Evolutionary conservation across 1,140 invertebrate species (phyloP), one percentile per base, ranked within the genome.

Genomic region (Hycleus phaleratus): DNA sequence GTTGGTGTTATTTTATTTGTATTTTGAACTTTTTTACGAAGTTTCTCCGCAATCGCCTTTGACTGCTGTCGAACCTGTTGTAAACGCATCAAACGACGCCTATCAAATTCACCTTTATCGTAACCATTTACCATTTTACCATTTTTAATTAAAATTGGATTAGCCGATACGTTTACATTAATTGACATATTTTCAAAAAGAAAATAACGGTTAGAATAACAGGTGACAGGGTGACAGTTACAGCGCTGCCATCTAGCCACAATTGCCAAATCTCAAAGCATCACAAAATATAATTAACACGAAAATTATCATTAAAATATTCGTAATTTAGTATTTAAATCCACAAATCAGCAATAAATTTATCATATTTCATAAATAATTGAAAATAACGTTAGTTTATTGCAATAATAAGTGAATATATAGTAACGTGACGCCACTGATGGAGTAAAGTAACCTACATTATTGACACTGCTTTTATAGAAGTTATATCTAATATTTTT

Each of bases 51-150:
- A 52, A 78, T 74, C 56, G 78, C 75, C 68, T 78, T 80, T 0
- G 77, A 78, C 62, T 81, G 78, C 53, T 81, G 76, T 38, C 78
- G 71, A 40, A 80, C 79, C 71, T 81, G 79, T 59, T 79, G 71
- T 42, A 79, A 58, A 53, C 79, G 75, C 74, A 81, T 79, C 66
- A 76, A 74, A 57, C 75, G 72, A 8, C 78, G 71, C 53, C 76
- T 77, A 44, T 80, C 75, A 46, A 73, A 72, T 61, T 81, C 79
- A 56, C 70, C 71, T 67, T 77, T 77, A 5, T 75, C 71, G 56
- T 79, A 75, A 1, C 72, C 72, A 3, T 76, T 67, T 25, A 78
- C 63, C 68, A 75, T 73, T 72, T 73, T 76, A 26, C 74, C 74
- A 3, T 73, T 64, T 18, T 71, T 66, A 47, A 77, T 71, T 59